A percentile compares a stretch with the other conserved stretches of the same genome.
These are phyloP conservation scores for Pecten maximus DNA, from an alignment of 2,888 invertebrate genomes.

Conservation along the genomic window DNA sequence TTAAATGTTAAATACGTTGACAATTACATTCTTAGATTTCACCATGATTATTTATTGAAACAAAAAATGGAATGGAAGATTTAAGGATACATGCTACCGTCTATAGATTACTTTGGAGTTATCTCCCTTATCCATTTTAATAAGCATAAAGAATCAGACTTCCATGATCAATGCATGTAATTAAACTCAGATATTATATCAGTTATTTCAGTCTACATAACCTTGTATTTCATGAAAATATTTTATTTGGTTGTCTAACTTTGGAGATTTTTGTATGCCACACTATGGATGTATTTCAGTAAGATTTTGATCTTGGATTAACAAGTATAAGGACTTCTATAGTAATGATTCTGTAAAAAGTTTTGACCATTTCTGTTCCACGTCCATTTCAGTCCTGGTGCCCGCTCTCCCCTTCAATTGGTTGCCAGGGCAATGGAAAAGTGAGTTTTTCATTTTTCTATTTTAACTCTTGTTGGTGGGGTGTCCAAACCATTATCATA, in stretches of 20 bases:
- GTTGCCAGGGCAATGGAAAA: slow-evolving; percentile 33
- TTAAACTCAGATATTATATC: no score
- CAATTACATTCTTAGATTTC: not conserved
- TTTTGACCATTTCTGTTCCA: slow-evolving; percentile 12
- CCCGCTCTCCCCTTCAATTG: not conserved
- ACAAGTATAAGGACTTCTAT: no score
- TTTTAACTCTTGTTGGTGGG: not conserved
- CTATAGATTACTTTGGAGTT: no score
- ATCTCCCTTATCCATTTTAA: no score
- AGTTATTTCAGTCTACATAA: no score
- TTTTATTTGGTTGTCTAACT: no score
- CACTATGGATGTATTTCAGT: no score
- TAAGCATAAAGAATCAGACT: no score
- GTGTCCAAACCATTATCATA: not conserved
- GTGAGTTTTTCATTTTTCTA: slow-evolving; percentile 35
- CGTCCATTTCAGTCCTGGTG: slow-evolving; percentile 14
- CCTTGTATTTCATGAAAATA: no score
- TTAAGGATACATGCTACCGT: not conserved
- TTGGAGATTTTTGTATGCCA: no score
- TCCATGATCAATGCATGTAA: no score
- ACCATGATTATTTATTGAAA: not conserved
- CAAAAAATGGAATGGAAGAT: not conserved
- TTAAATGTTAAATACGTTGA: not conserved
- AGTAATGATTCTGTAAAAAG: not conserved
- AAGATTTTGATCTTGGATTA: no score